Base-by-base conservation (phyloP, 1,140 invertebrate genomes). In the Monochamus saltuarius region DNA sequence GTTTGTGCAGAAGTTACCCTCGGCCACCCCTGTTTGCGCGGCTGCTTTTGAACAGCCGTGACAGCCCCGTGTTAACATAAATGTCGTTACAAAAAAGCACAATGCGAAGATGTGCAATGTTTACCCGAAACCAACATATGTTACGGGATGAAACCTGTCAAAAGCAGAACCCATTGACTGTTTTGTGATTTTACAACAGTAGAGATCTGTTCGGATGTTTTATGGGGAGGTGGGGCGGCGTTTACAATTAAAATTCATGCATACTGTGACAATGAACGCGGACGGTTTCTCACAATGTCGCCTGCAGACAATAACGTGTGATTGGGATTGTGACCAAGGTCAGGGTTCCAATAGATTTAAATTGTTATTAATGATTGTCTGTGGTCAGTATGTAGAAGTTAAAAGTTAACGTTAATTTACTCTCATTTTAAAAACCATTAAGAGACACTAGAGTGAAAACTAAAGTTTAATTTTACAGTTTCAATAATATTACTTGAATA, bases 1-100 rank as follows among this genome's bases (percentile, higher is more conserved):
- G 39, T 57, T 42, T 7, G 39, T 13, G 14, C 49, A 50, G 47
- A 56, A 43, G 29, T 56, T 11, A 55, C 61, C 61, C 61, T 61
- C 45, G 35, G 43, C 36, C 22, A 57, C 58, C 61, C n/a, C 19
- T 29, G 22, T 19, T 61, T 66, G 64, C 60, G 64, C 64, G 57
- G 49, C 61, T 37, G 36, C 22, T 57, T 38, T 49, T 52, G 22
- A 14, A 61, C 64, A 57, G 55, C 16, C 58, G 58, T 66, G 61
- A 66, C 65, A 64, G 61, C 53, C 53, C 54, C 59, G 60, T 66
- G 60, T 66, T 66, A 66, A 60, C 61, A 58, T 61, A 51, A 61
- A 66, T 66, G 61, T 64, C 61, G 64, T 43, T 58, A 63, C 64
- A 63, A 62, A 62, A 62, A 66, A 66, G 43, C 37, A 65, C 60